phyloP scores from a whole-genome alignment of 2,113 vertebrate genomes.

The Triplophysa tibetana region DNA sequence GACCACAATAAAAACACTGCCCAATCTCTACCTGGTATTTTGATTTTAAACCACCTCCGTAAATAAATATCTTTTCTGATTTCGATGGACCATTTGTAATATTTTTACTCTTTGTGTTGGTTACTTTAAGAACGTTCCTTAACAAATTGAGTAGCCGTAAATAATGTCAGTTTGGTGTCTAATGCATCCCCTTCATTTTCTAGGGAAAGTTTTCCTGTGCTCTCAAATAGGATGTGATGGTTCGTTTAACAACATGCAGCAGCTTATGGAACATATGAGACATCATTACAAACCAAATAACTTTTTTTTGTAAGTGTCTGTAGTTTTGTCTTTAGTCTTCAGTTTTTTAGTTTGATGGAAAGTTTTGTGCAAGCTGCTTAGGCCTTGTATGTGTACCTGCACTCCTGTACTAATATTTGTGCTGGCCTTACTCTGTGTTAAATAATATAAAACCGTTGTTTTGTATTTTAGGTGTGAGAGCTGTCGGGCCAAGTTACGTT shows the following conservation, averaged over 20 bases:
- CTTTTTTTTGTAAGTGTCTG: conserved; percentile 89
- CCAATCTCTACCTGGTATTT: conserved; percentile 70
- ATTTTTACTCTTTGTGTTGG: too few relatives aligned
- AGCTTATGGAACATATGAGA: conserved; percentile 88
- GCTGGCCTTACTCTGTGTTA: too few relatives aligned
- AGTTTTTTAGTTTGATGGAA: too few relatives aligned
- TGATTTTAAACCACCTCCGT: not conserved
- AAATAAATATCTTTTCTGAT: not conserved
- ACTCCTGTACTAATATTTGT: not conserved
- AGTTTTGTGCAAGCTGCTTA: too few relatives aligned
- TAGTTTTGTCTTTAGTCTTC: not conserved
- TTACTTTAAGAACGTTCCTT: too few relatives aligned
- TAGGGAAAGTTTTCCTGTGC: conserved; percentile 84
- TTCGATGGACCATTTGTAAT: not conserved
- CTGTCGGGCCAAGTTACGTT: conserved; percentile 88
- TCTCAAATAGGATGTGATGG: conserved; percentile 78
- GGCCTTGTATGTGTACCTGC: too few relatives aligned
- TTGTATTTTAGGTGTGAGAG: conserved; percentile 83
- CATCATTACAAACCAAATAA: conserved; percentile 93
- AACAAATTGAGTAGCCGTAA: too few relatives aligned
- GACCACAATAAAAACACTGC: conserved; percentile 62
- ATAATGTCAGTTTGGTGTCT: not conserved
- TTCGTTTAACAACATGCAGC: conserved; percentile 88
- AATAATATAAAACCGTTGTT: not conserved
- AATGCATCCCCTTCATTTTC: not conserved